These are phyloP conservation scores for Caenorhabditis brenneri DNA, from an alignment of 1,140 invertebrate species.

Conservation along the genomic window DNA sequence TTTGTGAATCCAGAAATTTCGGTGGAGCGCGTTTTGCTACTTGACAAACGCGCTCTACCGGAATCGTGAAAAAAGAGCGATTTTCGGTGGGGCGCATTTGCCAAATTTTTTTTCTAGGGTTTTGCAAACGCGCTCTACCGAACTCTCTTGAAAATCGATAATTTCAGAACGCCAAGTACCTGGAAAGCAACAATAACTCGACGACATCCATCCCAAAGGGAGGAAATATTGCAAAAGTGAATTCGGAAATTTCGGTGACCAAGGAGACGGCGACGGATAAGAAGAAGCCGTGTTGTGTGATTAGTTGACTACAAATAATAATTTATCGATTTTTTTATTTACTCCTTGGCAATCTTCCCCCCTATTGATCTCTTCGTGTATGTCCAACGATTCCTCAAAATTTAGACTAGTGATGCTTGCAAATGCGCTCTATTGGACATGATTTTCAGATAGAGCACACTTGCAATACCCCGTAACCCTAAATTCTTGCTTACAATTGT, in stretches of 20 bases:
- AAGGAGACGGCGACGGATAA: conserved; percentile 17
- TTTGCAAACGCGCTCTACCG: no score
- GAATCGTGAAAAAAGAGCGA: no score
- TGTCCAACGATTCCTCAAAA: no score
- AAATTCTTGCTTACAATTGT: no score
- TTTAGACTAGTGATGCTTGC: no score
- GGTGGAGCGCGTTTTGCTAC: no score
- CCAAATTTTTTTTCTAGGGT: no score
- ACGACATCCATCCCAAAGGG: background rate
- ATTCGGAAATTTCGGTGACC: conserved; percentile 2
- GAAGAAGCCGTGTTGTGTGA: conserved; percentile 29
- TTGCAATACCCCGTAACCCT: background rate
- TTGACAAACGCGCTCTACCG: no score
- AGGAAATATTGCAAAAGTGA: conserved; percentile 25
- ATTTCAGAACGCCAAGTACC: conserved; percentile 8
- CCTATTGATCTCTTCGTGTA: no score
- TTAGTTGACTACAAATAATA: conserved; percentile 33
- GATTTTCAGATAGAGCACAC: background rate
- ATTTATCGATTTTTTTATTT: background rate
- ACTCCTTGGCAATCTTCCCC: background rate
- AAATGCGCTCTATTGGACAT: background rate
- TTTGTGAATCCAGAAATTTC: no score
- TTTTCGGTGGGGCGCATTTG: no score
- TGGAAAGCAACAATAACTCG: background rate
- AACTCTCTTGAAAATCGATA: background rate